A percentile compares a stretch with the other conserved stretches of the same genome.
These are phyloP conservation scores for Arenicola marina DNA, from an alignment of 2,888 invertebrate genomes.

Conservation along the genomic window DNA sequence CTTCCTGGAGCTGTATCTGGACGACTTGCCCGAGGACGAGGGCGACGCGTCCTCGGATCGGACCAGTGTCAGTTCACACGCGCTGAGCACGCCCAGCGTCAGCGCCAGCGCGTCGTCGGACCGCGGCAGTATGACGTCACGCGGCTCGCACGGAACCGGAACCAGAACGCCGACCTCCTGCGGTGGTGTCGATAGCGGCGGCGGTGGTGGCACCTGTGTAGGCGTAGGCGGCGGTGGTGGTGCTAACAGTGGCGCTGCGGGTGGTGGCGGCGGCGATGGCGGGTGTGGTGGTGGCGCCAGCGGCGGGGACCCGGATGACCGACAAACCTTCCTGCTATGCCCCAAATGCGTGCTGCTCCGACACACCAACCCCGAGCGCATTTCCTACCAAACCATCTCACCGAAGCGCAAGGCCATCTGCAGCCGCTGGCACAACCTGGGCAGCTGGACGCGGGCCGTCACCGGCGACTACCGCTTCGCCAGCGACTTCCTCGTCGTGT, in stretches of 20 bases:
- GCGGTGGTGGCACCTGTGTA: background rate
- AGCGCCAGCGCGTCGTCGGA: constrained; percentile 28
- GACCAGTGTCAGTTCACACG: constrained; percentile 26
- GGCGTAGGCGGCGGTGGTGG: background rate
- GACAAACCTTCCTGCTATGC: constrained; percentile 33
- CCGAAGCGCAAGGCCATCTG: constrained; percentile 36
- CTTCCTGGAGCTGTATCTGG: constrained; percentile 38
- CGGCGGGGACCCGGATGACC: constrained; percentile 30
- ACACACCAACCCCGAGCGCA: constrained; percentile 34
- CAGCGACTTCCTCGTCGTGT: constrained; percentile 22
- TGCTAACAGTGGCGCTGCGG: background rate
- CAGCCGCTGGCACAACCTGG: constrained; percentile 40
- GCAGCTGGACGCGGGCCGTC: constrained; percentile 39
- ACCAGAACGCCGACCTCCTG: no score
- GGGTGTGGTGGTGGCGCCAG: no score
- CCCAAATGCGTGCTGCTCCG: constrained; percentile 36
- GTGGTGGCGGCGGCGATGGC: constrained; percentile 5
- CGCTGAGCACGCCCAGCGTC: constrained; percentile 6
- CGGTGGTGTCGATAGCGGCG: constrained; percentile 12
- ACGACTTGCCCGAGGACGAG: constrained; percentile 37
- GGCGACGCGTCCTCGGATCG: constrained; percentile 22
- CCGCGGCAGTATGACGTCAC: constrained; percentile 14
- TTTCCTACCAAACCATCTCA: constrained; percentile 28
- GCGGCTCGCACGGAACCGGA: no score
- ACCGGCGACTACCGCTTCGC: constrained; percentile 36